Evolutionary conservation across 1,140 invertebrate species (phyloP).

Genomic region (Eufriesea mexicana): DNA sequence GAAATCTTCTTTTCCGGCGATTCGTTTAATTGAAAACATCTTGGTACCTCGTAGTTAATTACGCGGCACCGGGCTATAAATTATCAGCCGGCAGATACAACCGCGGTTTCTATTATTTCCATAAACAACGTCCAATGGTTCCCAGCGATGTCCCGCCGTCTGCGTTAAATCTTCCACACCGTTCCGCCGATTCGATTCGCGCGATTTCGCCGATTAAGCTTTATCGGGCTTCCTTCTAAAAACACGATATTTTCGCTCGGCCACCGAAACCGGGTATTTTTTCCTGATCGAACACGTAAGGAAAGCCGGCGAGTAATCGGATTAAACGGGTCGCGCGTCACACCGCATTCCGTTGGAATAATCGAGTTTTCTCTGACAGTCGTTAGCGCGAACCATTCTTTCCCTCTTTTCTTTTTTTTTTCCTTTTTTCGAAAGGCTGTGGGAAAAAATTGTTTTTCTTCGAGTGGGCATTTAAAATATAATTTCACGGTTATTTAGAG

Average conservation of each 20-base stretch:
- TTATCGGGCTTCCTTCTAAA: not conserved
- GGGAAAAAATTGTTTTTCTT: too few species aligned
- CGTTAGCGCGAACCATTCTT: too few species aligned
- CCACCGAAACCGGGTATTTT: not conserved
- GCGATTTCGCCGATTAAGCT: constrained; percentile 15
- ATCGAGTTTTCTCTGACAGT: not conserved
- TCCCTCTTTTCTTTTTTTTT: too few species aligned
- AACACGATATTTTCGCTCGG: constrained; percentile 12
- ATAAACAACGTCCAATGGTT: too few species aligned
- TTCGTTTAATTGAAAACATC: constrained; percentile 13
- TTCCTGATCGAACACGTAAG: not conserved
- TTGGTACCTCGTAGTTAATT: not conserved
- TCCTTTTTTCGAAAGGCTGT: too few species aligned
- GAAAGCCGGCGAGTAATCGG: not conserved
- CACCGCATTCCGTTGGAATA: not conserved
- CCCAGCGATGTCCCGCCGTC: not conserved
- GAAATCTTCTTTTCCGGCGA: not conserved
- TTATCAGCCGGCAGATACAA: not conserved
- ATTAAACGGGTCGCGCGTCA: not conserved
- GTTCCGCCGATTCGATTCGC: not conserved
- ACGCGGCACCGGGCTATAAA: not conserved
- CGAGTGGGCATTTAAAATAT: too few species aligned
- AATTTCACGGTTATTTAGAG: too few species aligned
- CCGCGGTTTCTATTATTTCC: not conserved
- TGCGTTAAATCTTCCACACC: not conserved